Evolutionary conservation across 2,888 invertebrate species (phyloP), one percentile per base, ranked within the genome.

Genomic region (Parnassius smintheus): DNA sequence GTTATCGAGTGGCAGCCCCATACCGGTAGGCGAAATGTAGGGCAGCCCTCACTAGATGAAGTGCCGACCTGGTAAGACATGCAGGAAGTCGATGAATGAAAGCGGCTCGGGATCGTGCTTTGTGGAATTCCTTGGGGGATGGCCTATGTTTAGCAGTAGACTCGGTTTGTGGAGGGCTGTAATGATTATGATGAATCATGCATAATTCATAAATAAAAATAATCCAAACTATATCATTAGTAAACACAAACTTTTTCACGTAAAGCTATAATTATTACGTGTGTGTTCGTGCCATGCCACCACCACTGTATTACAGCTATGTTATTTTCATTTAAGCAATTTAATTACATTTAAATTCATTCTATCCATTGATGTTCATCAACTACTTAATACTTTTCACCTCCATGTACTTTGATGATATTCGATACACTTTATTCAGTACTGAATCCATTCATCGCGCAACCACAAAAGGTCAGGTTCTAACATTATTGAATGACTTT

Each of bases 291-390:
- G 57, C 53, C 53, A 48, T 9, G 22, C 13, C 13, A 12, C 44
- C 45, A 57, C 52, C 70, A 76, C 66, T 68, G 73, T 59, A 70
- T 66, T 45, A 22, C 22, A 7, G 18, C 22, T 44, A 42, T 71
- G 67, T 67, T 78, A 81, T 78, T 77, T 79, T 72, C 70, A 71
- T 9, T 13, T 9, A 13, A 9, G 9, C 9, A 76, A 78, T 81
- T 80, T 81, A 83, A 86, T 86, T 83, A 84, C 79, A 83, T 85
- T 81, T 81, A 84, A 83, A 82, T 81, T 84, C 82, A 85, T 86
- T 86, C 74, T 81, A 82, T 78, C 81, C 75, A 69, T 69, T 69
- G 67, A 78, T 77, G 81, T 18, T 18, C n/a, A 80, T 77, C 68
- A 66, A 67, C 42, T 56, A 68, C 54, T 67, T 70, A 76, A 76